A percentile compares a stretch with the other conserved stretches of the same genome.
These are phyloP conservation scores for Diaperis boleti DNA, from an alignment of 2,888 invertebrate species.

Conservation along the genomic window DNA sequence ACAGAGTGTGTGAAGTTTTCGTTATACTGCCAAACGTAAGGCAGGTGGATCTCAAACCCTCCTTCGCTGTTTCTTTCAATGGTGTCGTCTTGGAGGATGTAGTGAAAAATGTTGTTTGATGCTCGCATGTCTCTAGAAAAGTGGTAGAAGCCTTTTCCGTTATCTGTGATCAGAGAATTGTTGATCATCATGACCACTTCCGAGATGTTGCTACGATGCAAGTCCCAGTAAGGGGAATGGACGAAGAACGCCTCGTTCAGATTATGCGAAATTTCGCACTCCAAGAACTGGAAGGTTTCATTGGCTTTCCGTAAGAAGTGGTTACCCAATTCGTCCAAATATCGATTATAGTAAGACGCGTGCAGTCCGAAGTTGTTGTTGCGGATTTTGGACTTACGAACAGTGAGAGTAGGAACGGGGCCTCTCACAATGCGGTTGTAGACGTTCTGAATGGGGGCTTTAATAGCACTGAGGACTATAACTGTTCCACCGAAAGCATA, in stretches of 20 bases:
- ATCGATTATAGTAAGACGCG: slow-evolving; percentile 89
- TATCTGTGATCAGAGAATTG: slow-evolving; percentile 85
- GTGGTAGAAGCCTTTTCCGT: slow-evolving; percentile 89
- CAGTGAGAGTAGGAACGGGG: slow-evolving; percentile 80
- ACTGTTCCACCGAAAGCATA: slow-evolving; percentile 87
- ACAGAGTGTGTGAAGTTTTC: slow-evolving; percentile 95
- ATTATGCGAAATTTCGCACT: slow-evolving; percentile 86
- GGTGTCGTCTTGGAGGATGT: slow-evolving; percentile 87
- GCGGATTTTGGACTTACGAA: slow-evolving; percentile 81
- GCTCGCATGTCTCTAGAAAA: slow-evolving; percentile 93
- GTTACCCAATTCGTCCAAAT: slow-evolving; percentile 86
- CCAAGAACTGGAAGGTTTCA: slow-evolving; percentile 84
- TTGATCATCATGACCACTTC: slow-evolving; percentile 93
- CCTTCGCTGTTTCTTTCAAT: slow-evolving; percentile 88
- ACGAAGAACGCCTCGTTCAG: slow-evolving; percentile 83
- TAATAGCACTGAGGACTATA: slow-evolving; percentile 79
- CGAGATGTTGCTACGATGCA: slow-evolving; percentile 86
- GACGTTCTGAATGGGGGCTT: slow-evolving; percentile 80
- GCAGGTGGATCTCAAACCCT: slow-evolving; percentile 89
- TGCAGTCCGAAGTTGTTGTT: slow-evolving; percentile 86
- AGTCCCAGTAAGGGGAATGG: slow-evolving; percentile 88
- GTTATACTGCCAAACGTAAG: slow-evolving; percentile 96
- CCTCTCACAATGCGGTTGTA: slow-evolving; percentile 82
- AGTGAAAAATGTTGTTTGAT: slow-evolving; percentile 97
- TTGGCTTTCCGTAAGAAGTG: slow-evolving; percentile 89